Conservation (phyloP, 2,888 invertebrate species). For the Rhimphoctona megacephalus region DNA sequence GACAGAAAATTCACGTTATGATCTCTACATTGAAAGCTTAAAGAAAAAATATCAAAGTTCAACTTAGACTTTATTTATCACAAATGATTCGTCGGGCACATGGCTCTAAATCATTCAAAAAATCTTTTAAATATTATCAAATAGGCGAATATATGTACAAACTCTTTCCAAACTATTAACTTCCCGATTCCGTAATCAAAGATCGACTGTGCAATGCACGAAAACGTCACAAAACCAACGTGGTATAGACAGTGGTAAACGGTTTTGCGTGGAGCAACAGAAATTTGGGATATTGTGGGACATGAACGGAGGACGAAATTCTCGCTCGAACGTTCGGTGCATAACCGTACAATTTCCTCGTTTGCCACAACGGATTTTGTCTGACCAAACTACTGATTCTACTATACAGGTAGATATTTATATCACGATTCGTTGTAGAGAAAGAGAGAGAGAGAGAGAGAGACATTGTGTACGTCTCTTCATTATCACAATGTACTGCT, state of each 20-base stretch:
- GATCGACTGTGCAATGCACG: neutral
- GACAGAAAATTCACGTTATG: neutral
- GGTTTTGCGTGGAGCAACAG: conserved; percentile 7
- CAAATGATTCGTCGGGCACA: neutral
- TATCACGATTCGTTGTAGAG: neutral
- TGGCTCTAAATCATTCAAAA: neutral
- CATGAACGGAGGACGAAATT: conserved; percentile 33
- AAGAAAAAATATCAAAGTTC: no score
- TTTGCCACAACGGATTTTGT: conserved; percentile 49
- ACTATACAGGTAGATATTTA: neutral
- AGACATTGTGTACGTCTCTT: conserved; percentile 7
- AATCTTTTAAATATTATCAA: neutral
- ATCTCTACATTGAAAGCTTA: neutral
- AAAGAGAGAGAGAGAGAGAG: neutral
- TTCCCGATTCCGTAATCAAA: neutral
- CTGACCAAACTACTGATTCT: conserved; percentile 23
- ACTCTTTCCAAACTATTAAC: neutral
- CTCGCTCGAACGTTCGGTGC: conserved; percentile 55
- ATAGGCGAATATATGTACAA: neutral
- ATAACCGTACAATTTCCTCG: conserved; percentile 69
- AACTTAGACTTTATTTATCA: neutral
- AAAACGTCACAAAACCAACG: conserved; percentile 10
- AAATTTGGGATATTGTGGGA: neutral
- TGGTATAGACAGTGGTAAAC: conserved; percentile 16
- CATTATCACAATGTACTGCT: conserved; percentile 6